Base-by-base conservation (phyloP, 2,797 vertebrate genomes). In the Peromyscus aztecus region DNA sequence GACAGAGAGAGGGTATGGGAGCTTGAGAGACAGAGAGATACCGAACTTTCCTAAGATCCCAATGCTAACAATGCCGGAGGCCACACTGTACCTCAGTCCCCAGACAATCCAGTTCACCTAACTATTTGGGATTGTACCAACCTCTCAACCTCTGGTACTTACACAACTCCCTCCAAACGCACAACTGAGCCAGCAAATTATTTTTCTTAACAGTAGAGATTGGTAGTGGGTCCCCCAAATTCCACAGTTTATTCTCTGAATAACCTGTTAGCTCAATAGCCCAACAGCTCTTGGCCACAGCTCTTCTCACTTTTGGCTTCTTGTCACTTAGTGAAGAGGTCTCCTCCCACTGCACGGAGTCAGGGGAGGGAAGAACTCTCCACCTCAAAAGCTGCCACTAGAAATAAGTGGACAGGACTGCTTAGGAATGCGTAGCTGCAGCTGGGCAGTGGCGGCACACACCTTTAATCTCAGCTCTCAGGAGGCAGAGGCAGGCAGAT, bases 341-440 rank as follows among this genome's bases (percentile, higher is more conserved):
- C 40, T 46, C 57, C 40, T 46, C 57, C 63, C 24, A 73, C 61
- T 34, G 40, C 88, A 83, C 9, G 27, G 55, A 52, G 40, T 4
- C 4, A 0, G 2, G 3, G 29, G 12, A 52, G 7, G 21, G 4
- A 71, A 21, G 43, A 0, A n/a, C 23, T 1, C 16, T 55, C 65
- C 2, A 69, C 52, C 61, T 52, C 84, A 92, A 89, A 93, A 94
- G 90, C 63, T 46, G 5, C 37, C 27, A 3, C 46, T 27, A 19
- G 52, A 65, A 95, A 69, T 23, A 90, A 78, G 37, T 69, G 6
- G 34, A 57, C 3, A 2, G 2, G 2, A 14, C 69, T 89, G 91
- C 52, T 7, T 19, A 29, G 61, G 57, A 16, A 82, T 55, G 52
- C 3, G 14, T 16, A 16, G 52, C 52, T 55, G 52, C 52, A 55